A percentile compares a stretch with the other conserved stretches of the same genome.
Conservation (phyloP, 2,888 invertebrate species). For the Drosophila mayaguana region DNA sequence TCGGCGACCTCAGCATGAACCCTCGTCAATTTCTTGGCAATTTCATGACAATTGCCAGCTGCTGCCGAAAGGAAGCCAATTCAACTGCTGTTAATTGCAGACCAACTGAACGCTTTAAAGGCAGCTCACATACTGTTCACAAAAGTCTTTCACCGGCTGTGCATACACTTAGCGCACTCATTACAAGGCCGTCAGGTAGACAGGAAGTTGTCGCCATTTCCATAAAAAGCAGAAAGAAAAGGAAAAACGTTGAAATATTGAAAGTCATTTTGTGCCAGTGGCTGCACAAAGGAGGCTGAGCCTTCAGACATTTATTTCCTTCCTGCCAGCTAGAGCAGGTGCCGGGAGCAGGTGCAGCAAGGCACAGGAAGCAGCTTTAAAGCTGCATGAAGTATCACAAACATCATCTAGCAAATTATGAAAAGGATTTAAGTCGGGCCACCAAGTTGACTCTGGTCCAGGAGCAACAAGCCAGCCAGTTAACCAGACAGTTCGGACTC, state of each 20-base stretch:
- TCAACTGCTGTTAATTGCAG: slow-evolving; percentile 48
- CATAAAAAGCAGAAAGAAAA: slow-evolving; percentile 21
- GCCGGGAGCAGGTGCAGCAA: neutral
- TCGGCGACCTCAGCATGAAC: slow-evolving; percentile 44
- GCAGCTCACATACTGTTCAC: slow-evolving; percentile 29
- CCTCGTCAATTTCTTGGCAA: slow-evolving; percentile 61
- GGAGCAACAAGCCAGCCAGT: slow-evolving; percentile 28
- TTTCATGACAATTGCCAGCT: slow-evolving; percentile 62
- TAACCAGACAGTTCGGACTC: slow-evolving; percentile 5
- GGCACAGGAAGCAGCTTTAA: slow-evolving; percentile 42
- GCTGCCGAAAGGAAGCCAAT: slow-evolving; percentile 30
- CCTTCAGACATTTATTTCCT: slow-evolving; percentile 76
- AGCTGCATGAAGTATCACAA: slow-evolving; percentile 63
- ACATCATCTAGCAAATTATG: slow-evolving; percentile 76
- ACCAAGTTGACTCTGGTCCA: slow-evolving; percentile 43
- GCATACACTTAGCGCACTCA: slow-evolving; percentile 24
- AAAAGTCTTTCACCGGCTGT: slow-evolving; percentile 4
- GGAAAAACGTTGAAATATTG: slow-evolving; percentile 65
- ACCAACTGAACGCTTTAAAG: slow-evolving; percentile 28
- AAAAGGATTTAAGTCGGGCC: slow-evolving; percentile 50
- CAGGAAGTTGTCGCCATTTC: slow-evolving; percentile 73
- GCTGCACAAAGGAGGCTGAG: slow-evolving; percentile 48
- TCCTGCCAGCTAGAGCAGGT: slow-evolving; percentile 50
- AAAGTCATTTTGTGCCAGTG: slow-evolving; percentile 70
- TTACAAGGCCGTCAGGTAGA: slow-evolving; percentile 44